Base-by-base conservation (phyloP, 1,140 invertebrate genomes). In the Papilio aristodemus region DNA sequence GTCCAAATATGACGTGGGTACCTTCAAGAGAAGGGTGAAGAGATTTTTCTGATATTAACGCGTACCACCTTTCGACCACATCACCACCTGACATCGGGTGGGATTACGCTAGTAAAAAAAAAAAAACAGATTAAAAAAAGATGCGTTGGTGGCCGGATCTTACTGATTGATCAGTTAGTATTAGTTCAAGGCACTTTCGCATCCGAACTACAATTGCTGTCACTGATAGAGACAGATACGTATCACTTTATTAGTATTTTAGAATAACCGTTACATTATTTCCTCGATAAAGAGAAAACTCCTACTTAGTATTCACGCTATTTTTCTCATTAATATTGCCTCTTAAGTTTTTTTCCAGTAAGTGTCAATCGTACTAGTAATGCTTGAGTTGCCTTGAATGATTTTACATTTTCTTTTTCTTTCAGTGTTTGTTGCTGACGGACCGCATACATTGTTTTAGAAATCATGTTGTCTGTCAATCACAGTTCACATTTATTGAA, bases 221-320 rank as follows among this genome's bases (percentile, higher is more conserved):
- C 27, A 32, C 27, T 2, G 27, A 6, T 32, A 2, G 2, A 32
- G 14, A 50, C 46, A 43, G 8, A 0, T 43, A 5, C 13, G 5
- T 43, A n/a, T 43, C 13, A n/a, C 13, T 17, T 43, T 13, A n/a
- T 58, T 27, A 14, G 13, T 32, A 32, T 14, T 58, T 57, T 57
- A 25, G 19, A n/a, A 43, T 43, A 1, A 6, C 27, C 27, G 7
- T 43, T 7, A 38, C 22, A 63, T 39, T 70, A 36, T 63, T 60
- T 63, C 60, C 41, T 69, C 11, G 36, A 54, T 72, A 25, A 57
- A 63, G 43, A 41, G 64, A 69, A 72, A 67, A 60, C 27, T 32
- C 46, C 60, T 68, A 57, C 13, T 19, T 17, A 43, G n/a, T 64
- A 64, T 64, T 62, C 59, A 46, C 25, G 57, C 2, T 36, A 59